A percentile compares a stretch with the other conserved stretches of the same genome.
phyloP scores from a whole-genome alignment of 2,888 invertebrate genomes.

The Nebria brevicollis region DNA sequence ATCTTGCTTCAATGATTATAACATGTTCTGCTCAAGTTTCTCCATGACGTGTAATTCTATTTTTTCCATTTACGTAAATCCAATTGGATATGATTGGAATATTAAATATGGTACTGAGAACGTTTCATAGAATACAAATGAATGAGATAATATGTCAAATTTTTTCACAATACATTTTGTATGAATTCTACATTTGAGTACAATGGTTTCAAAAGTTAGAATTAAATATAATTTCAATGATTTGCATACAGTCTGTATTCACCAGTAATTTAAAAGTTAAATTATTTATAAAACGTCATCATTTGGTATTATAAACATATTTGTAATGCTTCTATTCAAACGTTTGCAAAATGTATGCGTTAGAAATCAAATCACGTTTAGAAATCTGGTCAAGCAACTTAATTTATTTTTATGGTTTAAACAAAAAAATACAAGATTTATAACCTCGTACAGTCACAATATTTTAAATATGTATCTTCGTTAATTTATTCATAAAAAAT shows the following conservation, averaged over 20 bases:
- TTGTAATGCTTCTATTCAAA: too few relatives aligned
- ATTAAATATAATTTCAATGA: background rate
- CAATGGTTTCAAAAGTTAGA: background rate
- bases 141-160: background rate
- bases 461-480: background rate
- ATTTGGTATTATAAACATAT: too few relatives aligned
- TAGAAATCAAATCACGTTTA: background rate
- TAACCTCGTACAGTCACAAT: background rate
- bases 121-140: too few relatives aligned
- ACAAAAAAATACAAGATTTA: background rate
- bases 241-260: background rate
- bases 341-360: background rate
- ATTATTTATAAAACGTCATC: too few relatives aligned
- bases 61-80: background rate
- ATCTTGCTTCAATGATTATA: background rate
- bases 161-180: background rate
- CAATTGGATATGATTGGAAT: too few relatives aligned
- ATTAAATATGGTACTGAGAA: too few relatives aligned
- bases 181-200: background rate
- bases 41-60: background rate
- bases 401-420: conserved; percentile 23
- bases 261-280: background rate
- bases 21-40: background rate
- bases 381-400: conserved; percentile 24
- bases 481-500: background rate